Conservation (phyloP, 2,113 vertebrate species). For the Oryzias woworae region DNA sequence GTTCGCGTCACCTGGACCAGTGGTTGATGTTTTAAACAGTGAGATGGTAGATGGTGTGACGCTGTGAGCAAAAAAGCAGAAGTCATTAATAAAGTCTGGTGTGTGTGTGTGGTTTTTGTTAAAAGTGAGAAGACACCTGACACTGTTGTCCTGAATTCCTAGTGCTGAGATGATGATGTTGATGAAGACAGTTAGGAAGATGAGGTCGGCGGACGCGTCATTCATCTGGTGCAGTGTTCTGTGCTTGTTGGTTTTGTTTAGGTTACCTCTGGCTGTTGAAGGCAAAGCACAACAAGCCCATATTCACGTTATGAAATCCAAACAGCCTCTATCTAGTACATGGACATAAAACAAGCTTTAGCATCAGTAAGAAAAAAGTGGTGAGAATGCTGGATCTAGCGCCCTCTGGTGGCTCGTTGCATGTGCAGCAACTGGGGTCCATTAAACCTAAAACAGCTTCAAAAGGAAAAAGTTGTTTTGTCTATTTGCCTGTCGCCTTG, state of each 20-base stretch:
- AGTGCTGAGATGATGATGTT: constrained; percentile 93
- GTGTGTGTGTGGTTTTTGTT: neutral
- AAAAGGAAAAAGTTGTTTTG: no score
- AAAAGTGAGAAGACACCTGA: constrained; percentile 1
- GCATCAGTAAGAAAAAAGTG: no score
- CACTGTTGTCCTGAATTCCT: constrained; percentile 71
- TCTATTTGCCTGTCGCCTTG: no score
- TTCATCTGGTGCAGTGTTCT: constrained; percentile 84
- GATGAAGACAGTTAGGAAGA: constrained; percentile 91
- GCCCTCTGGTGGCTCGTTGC: neutral
- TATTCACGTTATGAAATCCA: no score
- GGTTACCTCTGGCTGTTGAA: constrained; percentile 86
- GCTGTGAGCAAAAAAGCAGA: constrained; percentile 10
- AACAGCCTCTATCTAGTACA: no score
- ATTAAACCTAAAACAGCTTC: no score
- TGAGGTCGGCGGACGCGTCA: constrained; percentile 84
- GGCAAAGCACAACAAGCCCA: neutral
- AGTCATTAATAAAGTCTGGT: neutral
- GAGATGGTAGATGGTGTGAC: rapidly evolving
- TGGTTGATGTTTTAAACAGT: no score
- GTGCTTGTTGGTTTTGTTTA: constrained; percentile 86
- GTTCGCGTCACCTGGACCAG: neutral
- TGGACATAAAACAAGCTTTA: no score
- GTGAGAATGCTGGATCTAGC: neutral
- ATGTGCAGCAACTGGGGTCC: neutral